Percentiles rank a stretch among this genome's conserved stretches.
Evolutionary conservation across 2,797 vertebrate species (phyloP).

Genomic region (Molothrus aeneus): DNA sequence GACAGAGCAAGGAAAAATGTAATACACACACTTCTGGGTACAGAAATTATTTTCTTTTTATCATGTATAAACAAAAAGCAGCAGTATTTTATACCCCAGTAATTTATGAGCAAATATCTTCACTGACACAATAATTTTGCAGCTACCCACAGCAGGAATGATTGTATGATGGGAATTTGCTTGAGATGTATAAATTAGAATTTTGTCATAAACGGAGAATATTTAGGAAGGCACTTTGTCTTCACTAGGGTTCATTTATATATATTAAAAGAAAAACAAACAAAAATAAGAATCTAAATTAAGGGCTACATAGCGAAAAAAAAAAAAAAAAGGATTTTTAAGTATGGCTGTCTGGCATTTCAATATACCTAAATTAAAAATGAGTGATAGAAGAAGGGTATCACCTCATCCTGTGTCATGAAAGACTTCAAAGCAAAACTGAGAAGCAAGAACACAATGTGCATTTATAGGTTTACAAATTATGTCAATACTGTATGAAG

Average conservation of each 20-base stretch:
- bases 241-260: not conserved
- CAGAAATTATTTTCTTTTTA: slow-evolving; percentile 53
- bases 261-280: not conserved
- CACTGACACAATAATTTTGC: slow-evolving; percentile 45
- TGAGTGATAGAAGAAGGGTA: not conserved
- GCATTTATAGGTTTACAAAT: not conserved
- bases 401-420: not conserved
- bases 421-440: not conserved
- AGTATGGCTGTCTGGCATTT: not conserved
- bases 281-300: not conserved
- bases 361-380: not conserved
- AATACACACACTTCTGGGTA: not conserved
- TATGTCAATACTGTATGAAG: not conserved
- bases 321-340: not conserved
- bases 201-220: slow-evolving; percentile 13
- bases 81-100: not conserved
- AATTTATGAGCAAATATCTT: slow-evolving; percentile 54
- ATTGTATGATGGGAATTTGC: not conserved
- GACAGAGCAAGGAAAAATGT: slow-evolving; percentile 27
- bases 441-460: not conserved
- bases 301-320: not conserved
- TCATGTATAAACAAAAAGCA: slow-evolving; percentile 61
- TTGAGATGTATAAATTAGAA: slow-evolving; percentile 36
- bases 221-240: not conserved
- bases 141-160: not conserved